Percentiles rank a stretch among this genome's conserved stretches.
phyloP scores from a whole-genome alignment of 1,140 invertebrate species.

The Homarus americanus region DNA sequence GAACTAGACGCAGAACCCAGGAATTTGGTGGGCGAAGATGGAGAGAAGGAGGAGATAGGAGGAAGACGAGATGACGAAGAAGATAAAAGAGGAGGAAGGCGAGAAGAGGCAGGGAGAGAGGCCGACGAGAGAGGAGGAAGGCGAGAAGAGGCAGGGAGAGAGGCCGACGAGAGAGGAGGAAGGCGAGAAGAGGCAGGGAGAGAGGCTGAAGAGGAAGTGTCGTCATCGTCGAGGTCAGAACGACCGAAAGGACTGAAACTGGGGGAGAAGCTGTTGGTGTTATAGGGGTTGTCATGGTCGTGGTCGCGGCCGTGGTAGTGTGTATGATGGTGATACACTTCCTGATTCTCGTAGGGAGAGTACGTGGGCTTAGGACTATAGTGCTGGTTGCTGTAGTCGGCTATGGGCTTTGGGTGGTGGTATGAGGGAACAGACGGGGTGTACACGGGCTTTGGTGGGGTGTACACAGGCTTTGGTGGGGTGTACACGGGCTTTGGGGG shows the following conservation, averaged over 20 bases:
- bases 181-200: background rate
- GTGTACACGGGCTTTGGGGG: conserved; percentile 40
- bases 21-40: background rate
- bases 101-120: conserved; percentile 30
- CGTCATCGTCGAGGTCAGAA: background rate
- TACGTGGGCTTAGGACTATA: background rate
- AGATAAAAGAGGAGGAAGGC: no score
- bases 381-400: background rate
- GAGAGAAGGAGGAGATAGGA: conserved; percentile 31
- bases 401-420: background rate
- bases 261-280: background rate
- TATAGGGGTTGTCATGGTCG: conserved; percentile 24
- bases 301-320: conserved; percentile 60
- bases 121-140: background rate
- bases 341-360: background rate
- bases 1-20: conserved; percentile 1
- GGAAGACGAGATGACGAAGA: no score
- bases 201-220: background rate
- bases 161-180: background rate
- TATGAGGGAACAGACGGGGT: background rate
- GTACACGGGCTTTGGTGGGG: conserved; percentile 21
- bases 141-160: background rate
- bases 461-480: conserved; percentile 45
- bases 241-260: background rate
- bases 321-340: conserved; percentile 42